Evolutionary conservation across 1,140 invertebrate genomes (phyloP).

Genomic region (Cyclargus thomasi): DNA sequence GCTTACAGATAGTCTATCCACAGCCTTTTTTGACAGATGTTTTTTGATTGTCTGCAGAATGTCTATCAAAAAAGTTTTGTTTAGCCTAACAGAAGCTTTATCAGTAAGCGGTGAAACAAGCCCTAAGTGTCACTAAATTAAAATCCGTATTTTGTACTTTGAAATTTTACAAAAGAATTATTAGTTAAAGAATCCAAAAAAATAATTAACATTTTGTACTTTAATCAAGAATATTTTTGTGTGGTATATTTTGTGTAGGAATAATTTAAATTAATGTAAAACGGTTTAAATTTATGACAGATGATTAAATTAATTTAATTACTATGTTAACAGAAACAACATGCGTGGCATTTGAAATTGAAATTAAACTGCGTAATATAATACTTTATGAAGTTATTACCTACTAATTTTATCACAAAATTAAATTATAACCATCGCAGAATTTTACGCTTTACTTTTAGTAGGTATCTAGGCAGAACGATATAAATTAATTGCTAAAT

Average conservation of each 20-base stretch:
- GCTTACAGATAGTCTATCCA: too few species aligned
- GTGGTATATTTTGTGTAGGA: not conserved
- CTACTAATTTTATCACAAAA: not conserved
- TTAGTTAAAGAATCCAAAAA: too few species aligned
- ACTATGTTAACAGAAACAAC: not conserved
- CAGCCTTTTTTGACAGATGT: too few species aligned
- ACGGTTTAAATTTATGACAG: not conserved
- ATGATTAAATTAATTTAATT: slow-evolving; percentile 5
- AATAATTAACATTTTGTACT: not conserved
- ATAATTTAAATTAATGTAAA: not conserved
- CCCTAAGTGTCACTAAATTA: too few species aligned
- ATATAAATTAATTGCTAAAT: too few species aligned
- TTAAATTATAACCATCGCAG: not conserved
- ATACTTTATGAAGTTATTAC: not conserved
- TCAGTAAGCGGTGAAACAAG: too few species aligned
- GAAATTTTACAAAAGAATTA: too few species aligned
- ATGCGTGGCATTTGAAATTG: slow-evolving; percentile 4
- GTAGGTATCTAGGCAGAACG: not conserved
- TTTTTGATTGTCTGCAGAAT: too few species aligned
- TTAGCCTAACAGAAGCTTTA: too few species aligned
- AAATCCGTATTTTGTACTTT: too few species aligned
- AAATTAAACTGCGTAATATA: not conserved
- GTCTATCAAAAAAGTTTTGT: too few species aligned
- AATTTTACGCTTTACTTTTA: not conserved
- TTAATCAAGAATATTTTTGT: slow-evolving; percentile 4